Evolutionary conservation across 2,888 invertebrate species (phyloP).

Genomic region (Drosophila percnosoma): DNA sequence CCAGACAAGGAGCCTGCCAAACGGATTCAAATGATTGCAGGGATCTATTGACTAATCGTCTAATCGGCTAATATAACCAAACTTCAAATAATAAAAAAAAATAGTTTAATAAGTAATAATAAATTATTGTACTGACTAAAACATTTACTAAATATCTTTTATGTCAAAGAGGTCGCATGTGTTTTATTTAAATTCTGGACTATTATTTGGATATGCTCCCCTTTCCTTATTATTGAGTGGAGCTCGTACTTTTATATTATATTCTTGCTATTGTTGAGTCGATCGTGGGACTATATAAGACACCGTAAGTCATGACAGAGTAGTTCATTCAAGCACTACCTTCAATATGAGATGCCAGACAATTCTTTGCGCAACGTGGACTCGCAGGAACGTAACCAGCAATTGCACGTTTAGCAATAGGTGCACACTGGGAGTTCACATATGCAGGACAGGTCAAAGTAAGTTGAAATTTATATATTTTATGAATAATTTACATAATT

Average conservation of each 20-base stretch:
- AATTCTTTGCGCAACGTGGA: neutral
- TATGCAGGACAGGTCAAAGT: neutral
- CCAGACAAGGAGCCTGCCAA: too few relatives aligned
- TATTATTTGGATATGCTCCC: neutral
- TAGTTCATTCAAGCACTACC: neutral
- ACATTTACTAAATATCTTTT: neutral
- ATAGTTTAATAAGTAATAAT: too few relatives aligned
- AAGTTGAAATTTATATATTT: neutral
- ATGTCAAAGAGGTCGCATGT: neutral
- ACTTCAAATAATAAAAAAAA: too few relatives aligned
- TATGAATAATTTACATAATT: neutral
- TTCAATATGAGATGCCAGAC: neutral
- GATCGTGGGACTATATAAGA: neutral
- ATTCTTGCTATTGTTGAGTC: neutral
- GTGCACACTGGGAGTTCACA: neutral
- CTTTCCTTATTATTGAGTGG: neutral
- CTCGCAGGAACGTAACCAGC: neutral
- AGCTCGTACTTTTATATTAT: neutral
- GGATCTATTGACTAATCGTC: too few relatives aligned
- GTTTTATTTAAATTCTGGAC: too few relatives aligned
- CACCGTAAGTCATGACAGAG: accelerated
- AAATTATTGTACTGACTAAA: neutral
- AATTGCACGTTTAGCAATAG: neutral
- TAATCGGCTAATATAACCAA: too few relatives aligned
- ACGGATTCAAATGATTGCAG: too few relatives aligned